These are phyloP conservation scores for Alaudala cheleensis DNA, from an alignment of 2,113 vertebrate genomes.

Conservation along the genomic window DNA sequence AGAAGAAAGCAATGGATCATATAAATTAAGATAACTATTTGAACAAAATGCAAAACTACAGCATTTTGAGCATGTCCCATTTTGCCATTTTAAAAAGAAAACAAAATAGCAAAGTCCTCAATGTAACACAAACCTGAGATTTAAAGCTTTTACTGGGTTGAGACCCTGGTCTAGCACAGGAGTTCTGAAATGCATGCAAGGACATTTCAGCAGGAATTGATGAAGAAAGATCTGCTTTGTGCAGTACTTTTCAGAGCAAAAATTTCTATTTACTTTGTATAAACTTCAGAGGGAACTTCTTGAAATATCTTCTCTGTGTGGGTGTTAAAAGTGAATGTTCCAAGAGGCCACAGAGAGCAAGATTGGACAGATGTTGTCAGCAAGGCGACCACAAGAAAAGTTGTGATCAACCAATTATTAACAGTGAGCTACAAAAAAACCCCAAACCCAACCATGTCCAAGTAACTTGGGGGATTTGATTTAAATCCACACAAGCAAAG, in stretches of 20 bases:
- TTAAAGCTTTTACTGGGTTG: background rate
- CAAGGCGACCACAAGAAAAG: conserved; percentile 78
- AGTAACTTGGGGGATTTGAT: background rate
- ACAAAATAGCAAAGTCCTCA: background rate
- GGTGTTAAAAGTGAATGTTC: conserved; percentile 75
- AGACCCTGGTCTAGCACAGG: background rate
- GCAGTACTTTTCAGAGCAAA: conserved; percentile 40
- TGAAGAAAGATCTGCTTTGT: conserved; percentile 70
- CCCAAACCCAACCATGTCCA: background rate
- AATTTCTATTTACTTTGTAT: conserved; percentile 79
- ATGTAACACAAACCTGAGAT: background rate
- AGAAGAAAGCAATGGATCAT: background rate
- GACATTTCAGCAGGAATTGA: conserved; percentile 6
- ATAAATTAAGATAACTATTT: background rate
- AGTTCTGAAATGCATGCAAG: background rate
- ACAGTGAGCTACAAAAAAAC: background rate
- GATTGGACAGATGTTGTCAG: conserved; percentile 78
- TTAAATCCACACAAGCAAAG: conserved; percentile 44
- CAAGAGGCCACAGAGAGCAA: conserved; percentile 76
- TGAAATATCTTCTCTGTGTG: conserved; percentile 77
- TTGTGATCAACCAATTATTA: conserved; percentile 72
- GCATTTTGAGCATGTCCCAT: background rate
- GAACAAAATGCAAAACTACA: background rate
- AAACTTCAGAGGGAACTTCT: conserved; percentile 77
- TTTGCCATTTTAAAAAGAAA: background rate